phyloP scores from a whole-genome alignment of 2,113 vertebrate species.

The Ochotona princeps region DNA sequence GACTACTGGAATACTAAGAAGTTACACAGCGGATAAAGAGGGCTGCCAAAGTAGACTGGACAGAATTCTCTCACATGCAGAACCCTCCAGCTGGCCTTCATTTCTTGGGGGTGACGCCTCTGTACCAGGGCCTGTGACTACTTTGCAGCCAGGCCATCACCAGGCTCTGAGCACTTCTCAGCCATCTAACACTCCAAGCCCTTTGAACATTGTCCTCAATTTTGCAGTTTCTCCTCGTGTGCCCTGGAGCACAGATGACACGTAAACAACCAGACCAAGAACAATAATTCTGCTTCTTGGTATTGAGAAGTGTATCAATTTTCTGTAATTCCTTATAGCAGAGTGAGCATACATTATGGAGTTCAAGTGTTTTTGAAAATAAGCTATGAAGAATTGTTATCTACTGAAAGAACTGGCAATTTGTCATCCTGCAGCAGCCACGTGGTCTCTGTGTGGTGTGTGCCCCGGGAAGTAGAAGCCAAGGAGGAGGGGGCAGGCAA shows the following conservation, averaged over 20 bases:
- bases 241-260: constrained; percentile 69
- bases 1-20: constrained; percentile 49
- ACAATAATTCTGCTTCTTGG: constrained; percentile 80
- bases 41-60: background rate
- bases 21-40: constrained; percentile 24
- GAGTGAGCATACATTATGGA: constrained; percentile 79
- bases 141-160: background rate
- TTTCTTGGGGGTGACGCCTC: constrained; percentile 42
- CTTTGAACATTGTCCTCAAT: constrained; percentile 80
- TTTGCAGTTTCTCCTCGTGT: constrained; percentile 72
- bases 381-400: constrained; percentile 75
- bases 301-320: constrained; percentile 72
- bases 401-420: constrained; percentile 60
- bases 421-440: constrained; percentile 43
- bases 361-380: constrained; percentile 79
- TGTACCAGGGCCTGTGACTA: constrained; percentile 8
- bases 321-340: constrained; percentile 77
- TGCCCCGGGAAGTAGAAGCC: background rate
- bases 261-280: constrained; percentile 83
- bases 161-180: background rate
- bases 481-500: background rate
- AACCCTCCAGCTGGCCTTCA: constrained; percentile 35
- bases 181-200: constrained; percentile 64
- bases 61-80: constrained; percentile 15
- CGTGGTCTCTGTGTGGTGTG: background rate